phyloP scores from a whole-genome alignment of 2,888 invertebrate genomes.

The Platycheirus albimanus region DNA sequence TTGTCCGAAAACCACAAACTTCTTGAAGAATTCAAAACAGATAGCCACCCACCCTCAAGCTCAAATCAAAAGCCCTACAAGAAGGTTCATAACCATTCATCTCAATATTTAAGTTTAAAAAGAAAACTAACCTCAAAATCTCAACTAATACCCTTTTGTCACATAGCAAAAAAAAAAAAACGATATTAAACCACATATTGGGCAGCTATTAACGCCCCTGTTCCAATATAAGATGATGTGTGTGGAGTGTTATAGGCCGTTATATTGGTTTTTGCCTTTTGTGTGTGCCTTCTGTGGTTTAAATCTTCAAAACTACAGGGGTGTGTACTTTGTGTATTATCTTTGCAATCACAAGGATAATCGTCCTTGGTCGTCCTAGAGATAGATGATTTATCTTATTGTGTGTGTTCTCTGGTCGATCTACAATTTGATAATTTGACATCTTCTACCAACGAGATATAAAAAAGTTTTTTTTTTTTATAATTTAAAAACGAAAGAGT shows the following conservation, averaged over 20 bases:
- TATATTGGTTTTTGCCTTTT: conserved; percentile 55
- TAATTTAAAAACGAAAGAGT: conserved; percentile 76
- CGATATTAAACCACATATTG: conserved; percentile 63
- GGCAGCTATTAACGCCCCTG: conserved; percentile 73
- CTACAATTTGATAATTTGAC: conserved; percentile 65
- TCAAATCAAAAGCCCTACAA: no score
- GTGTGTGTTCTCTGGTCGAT: conserved; percentile 41
- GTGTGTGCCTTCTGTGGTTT: conserved; percentile 34
- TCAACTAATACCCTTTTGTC: conserved; percentile 33
- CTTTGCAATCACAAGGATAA: conserved; percentile 60
- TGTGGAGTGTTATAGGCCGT: not conserved
- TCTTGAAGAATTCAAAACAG: no score
- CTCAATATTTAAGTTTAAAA: no score
- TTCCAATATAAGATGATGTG: conserved; percentile 25
- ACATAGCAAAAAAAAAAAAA: not conserved
- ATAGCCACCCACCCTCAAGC: no score
- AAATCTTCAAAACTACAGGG: conserved; percentile 51
- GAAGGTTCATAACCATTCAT: no score
- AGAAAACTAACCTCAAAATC: not conserved
- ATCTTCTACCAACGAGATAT: conserved; percentile 9
- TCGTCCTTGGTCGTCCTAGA: no score
- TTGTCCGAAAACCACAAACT: no score
- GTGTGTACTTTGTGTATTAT: conserved; percentile 36
- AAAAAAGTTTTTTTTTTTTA: not conserved
- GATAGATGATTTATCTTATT: conserved; percentile 60